Evolutionary conservation across 1,140 invertebrate species (phyloP), one percentile per base, ranked within the genome.

Genomic region (Drosophila tristis): DNA sequence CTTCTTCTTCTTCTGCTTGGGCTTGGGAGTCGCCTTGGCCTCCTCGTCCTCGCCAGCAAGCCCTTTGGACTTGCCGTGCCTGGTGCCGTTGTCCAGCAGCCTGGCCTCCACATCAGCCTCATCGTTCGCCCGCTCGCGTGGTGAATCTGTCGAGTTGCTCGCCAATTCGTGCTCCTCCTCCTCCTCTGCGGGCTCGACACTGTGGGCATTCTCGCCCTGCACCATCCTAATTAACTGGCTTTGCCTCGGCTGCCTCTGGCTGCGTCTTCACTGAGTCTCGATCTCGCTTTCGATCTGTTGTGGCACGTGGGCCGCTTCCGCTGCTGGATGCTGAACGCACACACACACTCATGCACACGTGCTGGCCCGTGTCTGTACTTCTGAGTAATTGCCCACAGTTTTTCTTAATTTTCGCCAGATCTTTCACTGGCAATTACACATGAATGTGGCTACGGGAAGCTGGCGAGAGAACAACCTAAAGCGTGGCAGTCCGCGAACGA

Each of bases 61-160:
- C 65, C 57, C 58, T 66, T 31, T 70, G 11, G 64, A 56, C 60
- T 35, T 66, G 35, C 56, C 42, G 43, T 51, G 42, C 8, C 31
- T 6, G 23, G 71, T 81, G 23, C 90, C 90, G 70, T 89, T 91
- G 44, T 91, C 74, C 50, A 91, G 47, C 11, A 91, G 57, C 20
- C 87, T 73, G 49, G 82, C 73, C 54, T 77, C 73, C 1, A 70
- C 59, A 31, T 86, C 65, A 2, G 56, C 60, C 13, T 81, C 81
- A 5, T 80, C 75, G 35, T 39, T 39, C 35, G 35, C 4, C 35
- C 35, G 35, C 4, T 39, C 35, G 11, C 35, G 35, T 0, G 62
- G 23, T 3, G 62, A 44, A 7, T 70, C 74, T 5, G 60, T 25
- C 11, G 60, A 39, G 0, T 26, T 53, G n/a, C 57, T 62, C 26